Evolutionary conservation across 1,140 invertebrate species (phyloP), one percentile per base, ranked within the genome.

Genomic region (Holcopasites calliopsidis): DNA sequence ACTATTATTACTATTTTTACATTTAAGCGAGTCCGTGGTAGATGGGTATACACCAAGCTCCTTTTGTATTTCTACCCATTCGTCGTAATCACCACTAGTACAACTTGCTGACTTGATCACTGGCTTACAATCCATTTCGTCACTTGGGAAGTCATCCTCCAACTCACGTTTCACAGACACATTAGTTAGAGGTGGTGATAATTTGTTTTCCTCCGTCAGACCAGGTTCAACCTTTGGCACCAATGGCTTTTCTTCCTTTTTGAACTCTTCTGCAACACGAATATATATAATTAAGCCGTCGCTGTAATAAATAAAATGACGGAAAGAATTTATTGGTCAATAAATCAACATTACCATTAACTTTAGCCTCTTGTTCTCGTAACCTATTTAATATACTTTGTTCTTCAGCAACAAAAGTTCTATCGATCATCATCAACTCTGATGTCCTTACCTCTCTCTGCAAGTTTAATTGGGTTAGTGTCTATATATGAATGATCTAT

Each of bases 391-490:
- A 85, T 47, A 92, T 91, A 55, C 88, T 90, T 80, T 93, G 93
- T 79, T 96, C 95, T 77, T 96, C 95, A 31, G 93, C 91, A 28
- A 95, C 92, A 87, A 95, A 95, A 86, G 95, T 93, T 61, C 94
- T 90, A 82, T 95, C 94, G 16, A 96, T 90, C 94, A 96, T 95
- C 90, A 96, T 95, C 44, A 94, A 88, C 87, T 96, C 95, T 3
- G 94, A 94, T 3, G 95, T 94, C 81, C 93, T 92, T 10, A 94
- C 94, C 88, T 94, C 93, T 58, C 93, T 92, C 95, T 96, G 88
- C 54, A 91, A 89, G 50, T 86, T 68, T 16, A 21, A 68, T 71
- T 71, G n/a, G 42, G 42, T 44, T 64, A 40, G 18, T 11, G 31
- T 42, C 23, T 28, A 42, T 11, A 42, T 57, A 13, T 75, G 18